A percentile compares a stretch with the other conserved stretches of the same genome.
Conservation (phyloP, 2,888 invertebrate species). For the Smittia sp. region DNA sequence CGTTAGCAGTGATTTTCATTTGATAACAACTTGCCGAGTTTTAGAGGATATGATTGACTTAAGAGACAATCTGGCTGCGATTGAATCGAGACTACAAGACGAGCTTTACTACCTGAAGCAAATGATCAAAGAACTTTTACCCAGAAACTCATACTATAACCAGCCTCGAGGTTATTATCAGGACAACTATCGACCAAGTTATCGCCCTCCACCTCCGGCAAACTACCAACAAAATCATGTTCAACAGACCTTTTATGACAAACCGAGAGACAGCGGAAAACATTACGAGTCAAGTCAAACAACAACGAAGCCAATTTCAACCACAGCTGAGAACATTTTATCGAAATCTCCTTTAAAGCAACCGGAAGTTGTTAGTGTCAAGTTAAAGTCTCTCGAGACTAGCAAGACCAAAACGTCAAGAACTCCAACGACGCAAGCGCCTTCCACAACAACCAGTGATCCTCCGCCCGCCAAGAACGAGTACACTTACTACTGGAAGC, state of each 20-base stretch:
- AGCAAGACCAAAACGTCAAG: background rate
- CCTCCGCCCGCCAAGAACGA: background rate
- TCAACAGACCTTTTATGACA: background rate
- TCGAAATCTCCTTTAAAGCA: background rate
- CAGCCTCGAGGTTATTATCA: background rate
- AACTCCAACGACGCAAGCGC: background rate
- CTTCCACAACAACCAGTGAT: background rate
- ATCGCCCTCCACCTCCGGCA: background rate
- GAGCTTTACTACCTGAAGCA: constrained; percentile 14
- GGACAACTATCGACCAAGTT: background rate
- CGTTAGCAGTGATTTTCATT: background rate
- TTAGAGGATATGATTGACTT: constrained; percentile 27
- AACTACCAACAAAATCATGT: background rate
- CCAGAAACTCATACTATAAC: background rate
- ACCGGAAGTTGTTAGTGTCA: constrained; percentile 17
- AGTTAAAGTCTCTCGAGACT: constrained; percentile 28
- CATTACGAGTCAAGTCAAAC: background rate
- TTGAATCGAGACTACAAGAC: constrained; percentile 11
- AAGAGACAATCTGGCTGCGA: background rate
- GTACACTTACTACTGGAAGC: constrained; percentile 36
- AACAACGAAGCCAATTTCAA: background rate
- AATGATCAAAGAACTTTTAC: constrained; percentile 4
- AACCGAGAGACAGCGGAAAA: background rate
- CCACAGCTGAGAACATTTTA: background rate
- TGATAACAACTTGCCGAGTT: background rate